Base-by-base conservation (phyloP, 1,140 invertebrate genomes). In the Augochlora pura region DNA sequence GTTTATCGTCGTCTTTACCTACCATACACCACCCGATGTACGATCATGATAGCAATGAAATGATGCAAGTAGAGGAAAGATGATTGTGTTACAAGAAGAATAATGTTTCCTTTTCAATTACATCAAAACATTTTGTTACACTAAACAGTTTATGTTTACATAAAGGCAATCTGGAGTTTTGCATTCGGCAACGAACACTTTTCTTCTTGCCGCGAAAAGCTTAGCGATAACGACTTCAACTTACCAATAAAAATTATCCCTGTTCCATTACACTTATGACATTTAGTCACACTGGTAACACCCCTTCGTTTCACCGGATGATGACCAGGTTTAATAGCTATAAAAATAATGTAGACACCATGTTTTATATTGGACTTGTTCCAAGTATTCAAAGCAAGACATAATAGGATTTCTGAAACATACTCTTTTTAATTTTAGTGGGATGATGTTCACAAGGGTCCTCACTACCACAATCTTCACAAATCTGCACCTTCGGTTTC, bases 221-320 rank as follows among this genome's bases (percentile, higher is more conserved):
- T 25, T 63, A 23, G 1, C 16, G 76, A 12, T 23, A 46, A 39
- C 38, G 59, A 77, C 1, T 60, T 66, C 8, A 80, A 88, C 90
- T 89, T 87, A 83, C 96, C 96, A 81, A 97, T 95, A 89, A 97
- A 96, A 85, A 97, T 96, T 64, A 97, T 96, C 38, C 97, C 97
- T 21, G 96, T 97, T 59, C 96, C 97, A 91, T 97, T 97, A 91
- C 97, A 97, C 88, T 97, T 97, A 81, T 97, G 96, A 91, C 97
- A 97, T 89, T 97, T 97, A 21, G 96, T 97, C 60, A 97, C 96
- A 81, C 96, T 96, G 18, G 96, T 96, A 60, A 97, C 94, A 80
- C 96, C 96, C 91, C 96, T 94, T 90, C 96, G 95, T 93, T 97
- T 97, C 38, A 97, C 96, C 76, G 96, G 96, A 94, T 97, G 96